phyloP scores from a whole-genome alignment of 2,113 vertebrate genomes.

The Coturnix japonica region DNA sequence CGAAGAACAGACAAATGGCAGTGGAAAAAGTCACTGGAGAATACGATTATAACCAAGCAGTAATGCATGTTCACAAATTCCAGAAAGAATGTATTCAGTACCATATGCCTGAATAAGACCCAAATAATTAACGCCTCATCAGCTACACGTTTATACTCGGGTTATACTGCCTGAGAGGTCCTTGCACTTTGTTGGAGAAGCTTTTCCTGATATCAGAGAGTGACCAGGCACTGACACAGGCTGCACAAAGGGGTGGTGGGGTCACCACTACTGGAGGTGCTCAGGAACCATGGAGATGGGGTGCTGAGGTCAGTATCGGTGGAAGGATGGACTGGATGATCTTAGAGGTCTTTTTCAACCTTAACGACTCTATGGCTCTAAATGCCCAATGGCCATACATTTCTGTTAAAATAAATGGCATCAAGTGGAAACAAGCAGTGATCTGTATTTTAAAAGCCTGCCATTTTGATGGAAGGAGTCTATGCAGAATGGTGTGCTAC shows the following conservation, averaged over 20 bases:
- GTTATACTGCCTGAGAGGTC: not conserved
- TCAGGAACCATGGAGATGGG: no score
- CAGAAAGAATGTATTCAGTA: not conserved
- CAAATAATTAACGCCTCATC: not conserved
- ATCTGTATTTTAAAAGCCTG: accelerated
- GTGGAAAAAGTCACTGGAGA: not conserved
- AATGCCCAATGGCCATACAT: no score
- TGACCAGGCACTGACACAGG: no score
- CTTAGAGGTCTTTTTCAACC: no score
- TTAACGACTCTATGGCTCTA: no score
- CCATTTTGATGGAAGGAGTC: not conserved
- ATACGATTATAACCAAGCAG: not conserved
- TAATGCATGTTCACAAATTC: not conserved
- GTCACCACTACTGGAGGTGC: no score
- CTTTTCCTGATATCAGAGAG: no score
- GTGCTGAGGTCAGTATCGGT: no score
- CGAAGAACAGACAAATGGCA: not conserved
- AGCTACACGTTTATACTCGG: not conserved
- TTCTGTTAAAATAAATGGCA: not conserved
- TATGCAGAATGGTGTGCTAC: not conserved
- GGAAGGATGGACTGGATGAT: no score
- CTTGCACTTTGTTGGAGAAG: not conserved
- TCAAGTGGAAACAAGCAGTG: no score
- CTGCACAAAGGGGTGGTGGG: no score
- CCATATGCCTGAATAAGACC: not conserved